phyloP scores from a whole-genome alignment of 2,113 vertebrate genomes.

The Isichthys henryi region DNA sequence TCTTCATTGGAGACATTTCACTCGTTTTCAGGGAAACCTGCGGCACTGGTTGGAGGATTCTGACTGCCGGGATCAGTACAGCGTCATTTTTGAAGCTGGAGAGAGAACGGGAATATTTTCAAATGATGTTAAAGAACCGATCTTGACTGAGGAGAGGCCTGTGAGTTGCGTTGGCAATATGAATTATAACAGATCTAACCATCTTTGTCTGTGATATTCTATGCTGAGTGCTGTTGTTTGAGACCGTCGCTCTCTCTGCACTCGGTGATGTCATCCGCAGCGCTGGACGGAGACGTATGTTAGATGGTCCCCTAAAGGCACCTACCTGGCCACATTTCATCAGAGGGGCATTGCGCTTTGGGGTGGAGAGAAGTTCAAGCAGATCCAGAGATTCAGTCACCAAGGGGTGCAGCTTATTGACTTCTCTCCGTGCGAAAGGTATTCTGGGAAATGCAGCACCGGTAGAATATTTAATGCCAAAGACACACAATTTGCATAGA shows the following conservation, averaged over 20 bases:
- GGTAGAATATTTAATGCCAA: not conserved
- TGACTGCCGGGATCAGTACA: slow-evolving; percentile 95
- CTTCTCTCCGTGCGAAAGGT: slow-evolving; percentile 97
- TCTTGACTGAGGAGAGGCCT: slow-evolving; percentile 83
- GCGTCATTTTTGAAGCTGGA: slow-evolving; percentile 95
- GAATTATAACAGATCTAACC: not conserved
- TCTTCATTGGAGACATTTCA: not conserved
- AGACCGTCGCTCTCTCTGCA: not conserved
- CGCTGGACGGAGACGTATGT: slow-evolving; percentile 97
- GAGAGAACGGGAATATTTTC: slow-evolving; percentile 88
- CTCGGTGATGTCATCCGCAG: slow-evolving; percentile 46
- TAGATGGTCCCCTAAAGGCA: slow-evolving; percentile 95
- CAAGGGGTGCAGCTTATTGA: slow-evolving; percentile 95
- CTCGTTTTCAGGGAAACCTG: slow-evolving; percentile 72
- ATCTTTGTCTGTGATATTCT: not conserved
- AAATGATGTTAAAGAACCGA: slow-evolving; percentile 88
- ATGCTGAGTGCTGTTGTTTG: not conserved
- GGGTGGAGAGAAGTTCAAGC: slow-evolving; percentile 99
- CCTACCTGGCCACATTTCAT: slow-evolving; percentile 92
- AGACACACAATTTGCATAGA: not conserved
- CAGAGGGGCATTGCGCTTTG: slow-evolving; percentile 92
- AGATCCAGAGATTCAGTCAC: slow-evolving; percentile 96
- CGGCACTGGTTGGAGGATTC: slow-evolving; percentile 92
- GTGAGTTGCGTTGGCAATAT: slow-evolving; percentile 56
- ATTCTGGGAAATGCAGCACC: slow-evolving; percentile 14